Evolutionary conservation across 2,797 vertebrate genomes (phyloP).

Genomic region (Phoeniculus purpureus): DNA sequence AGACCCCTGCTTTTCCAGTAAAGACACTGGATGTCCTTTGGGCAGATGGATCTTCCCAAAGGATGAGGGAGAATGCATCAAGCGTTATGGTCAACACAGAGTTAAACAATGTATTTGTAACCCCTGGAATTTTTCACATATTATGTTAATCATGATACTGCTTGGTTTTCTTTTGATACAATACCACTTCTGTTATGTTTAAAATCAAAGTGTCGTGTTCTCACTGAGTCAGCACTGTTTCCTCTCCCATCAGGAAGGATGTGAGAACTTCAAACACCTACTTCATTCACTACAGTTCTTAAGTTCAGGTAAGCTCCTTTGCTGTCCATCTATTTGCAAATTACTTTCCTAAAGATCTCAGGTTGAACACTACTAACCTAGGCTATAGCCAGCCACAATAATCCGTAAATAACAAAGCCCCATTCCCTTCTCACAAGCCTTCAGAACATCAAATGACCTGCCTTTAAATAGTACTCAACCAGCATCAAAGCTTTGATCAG

Average conservation of each 20-base stretch:
- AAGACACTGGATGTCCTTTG: neutral
- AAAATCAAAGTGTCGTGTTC: neutral
- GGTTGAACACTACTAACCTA: neutral
- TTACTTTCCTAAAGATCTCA: neutral
- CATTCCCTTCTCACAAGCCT: neutral
- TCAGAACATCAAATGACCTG: neutral
- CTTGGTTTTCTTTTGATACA: neutral
- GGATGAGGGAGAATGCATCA: neutral
- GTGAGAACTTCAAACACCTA: neutral
- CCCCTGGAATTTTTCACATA: neutral
- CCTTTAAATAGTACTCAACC: neutral
- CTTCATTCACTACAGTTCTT: neutral
- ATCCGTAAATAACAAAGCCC: neutral
- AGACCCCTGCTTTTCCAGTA: neutral
- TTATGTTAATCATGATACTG: neutral
- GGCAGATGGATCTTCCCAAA: neutral
- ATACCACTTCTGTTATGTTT: neutral
- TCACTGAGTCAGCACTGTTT: neutral
- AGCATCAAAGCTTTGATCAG: neutral
- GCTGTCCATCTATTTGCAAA: neutral
- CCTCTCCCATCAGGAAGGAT: neutral
- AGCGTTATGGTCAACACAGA: neutral
- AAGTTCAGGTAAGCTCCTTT: neutral
- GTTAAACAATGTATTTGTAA: neutral
- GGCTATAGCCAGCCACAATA: neutral